Base-by-base conservation (phyloP, 2,113 vertebrate genomes). In the Lates calcarifer region DNA sequence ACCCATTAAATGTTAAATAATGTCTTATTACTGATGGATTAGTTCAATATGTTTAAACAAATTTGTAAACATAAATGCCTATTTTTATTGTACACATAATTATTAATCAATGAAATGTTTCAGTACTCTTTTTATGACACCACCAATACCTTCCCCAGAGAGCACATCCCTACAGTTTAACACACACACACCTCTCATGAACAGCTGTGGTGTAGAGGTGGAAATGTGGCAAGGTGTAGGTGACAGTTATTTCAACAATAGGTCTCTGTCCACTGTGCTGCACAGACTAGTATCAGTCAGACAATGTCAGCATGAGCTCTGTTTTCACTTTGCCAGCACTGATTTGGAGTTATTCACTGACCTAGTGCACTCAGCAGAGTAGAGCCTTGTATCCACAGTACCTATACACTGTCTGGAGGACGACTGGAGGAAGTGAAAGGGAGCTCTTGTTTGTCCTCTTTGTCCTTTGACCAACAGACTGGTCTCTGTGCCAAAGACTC, bases 141-240 rank as follows among this genome's bases (percentile, higher is more conserved):
- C 15, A 99, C 98, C 94, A 99, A 99, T 94, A 97, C 98, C 0
- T 99, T 99, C 92, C 98, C 98, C 17, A 98, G 98, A 89, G 98
- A 99, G 80, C 99, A 99, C 72, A 99, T 99, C 93, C 98, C 98
- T 77, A 99, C 98, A 0, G 98, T 99, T 98, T 99, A 51, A 37
- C 92, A 65, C n/a, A n/a, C n/a, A n/a, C 9, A 33, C 75, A 49
- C 37, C 20, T 17, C 13, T n/a, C 1, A 1, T 58, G 13, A 62
- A 37, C 29, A 43, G 18, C 58, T 64, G 35, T 60, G 51, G 20
- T 28, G 22, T 5, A 20, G 41, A 51, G 24, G 18, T 39, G 11
- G 17, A 58, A 13, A 20, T 24, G 13, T 33, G 39, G 12, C 11
- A 2, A 9, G 17, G 26, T 29, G 14, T 15, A 28, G 29, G 6